Conservation (phyloP, 2,113 vertebrate species). For the Macheiramphus alcinus region DNA sequence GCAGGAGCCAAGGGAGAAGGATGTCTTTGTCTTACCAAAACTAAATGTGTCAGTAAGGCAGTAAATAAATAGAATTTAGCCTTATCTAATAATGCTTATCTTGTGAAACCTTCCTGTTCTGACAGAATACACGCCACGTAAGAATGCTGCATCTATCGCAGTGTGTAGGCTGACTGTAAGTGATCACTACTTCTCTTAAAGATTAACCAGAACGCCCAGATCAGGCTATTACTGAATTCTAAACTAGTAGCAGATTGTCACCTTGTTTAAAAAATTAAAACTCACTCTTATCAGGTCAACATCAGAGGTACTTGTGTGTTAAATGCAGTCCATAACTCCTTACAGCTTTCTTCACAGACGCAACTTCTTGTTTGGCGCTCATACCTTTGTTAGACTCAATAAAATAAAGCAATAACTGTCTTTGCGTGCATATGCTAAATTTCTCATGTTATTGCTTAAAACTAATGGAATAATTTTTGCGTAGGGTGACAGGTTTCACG, state of each 20-base stretch:
- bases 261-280: neutral
- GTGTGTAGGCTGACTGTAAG: neutral
- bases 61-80: neutral
- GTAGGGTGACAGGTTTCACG: neutral
- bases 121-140: neutral
- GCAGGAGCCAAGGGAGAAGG: neutral
- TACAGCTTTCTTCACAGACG: neutral
- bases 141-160: neutral
- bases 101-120: neutral
- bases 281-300: accelerated
- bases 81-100: neutral
- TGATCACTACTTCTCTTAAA: neutral
- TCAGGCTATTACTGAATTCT: neutral
- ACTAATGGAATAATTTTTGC: neutral
- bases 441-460: neutral
- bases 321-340: neutral
- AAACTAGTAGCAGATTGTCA: neutral
- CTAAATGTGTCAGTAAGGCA: neutral
- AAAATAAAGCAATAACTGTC: neutral
- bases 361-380: neutral
- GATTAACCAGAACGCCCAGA: neutral
- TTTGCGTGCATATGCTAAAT: neutral
- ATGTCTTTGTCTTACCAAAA: neutral
- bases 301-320: neutral
- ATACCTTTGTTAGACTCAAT: accelerated